Evolutionary conservation across 2,888 invertebrate genomes (phyloP), one percentile per base, ranked within the genome.

Genomic region (Adelognathus sp.): DNA sequence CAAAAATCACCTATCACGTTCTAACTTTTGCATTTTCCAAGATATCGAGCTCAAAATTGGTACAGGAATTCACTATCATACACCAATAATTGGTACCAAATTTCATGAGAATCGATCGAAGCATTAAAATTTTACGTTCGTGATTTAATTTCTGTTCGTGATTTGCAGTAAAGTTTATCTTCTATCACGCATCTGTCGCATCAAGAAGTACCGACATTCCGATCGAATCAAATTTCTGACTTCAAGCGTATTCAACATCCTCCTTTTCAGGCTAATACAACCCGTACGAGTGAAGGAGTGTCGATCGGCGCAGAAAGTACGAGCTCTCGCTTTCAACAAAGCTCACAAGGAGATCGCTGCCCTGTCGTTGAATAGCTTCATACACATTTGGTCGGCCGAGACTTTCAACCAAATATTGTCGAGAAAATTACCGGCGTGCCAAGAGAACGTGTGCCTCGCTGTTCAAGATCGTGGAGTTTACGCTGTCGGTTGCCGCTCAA

Each of bases 401-500:
- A 95, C 95, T 9, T 98, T 98, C 92, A 94, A 95, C 79, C 98
- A 98, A 90, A 97, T 96, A 89, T 94, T 97, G 85, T 97, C 97
- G 4, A 93, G 96, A 70, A 97, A 97, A 91, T 93, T 98, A 87
- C 97, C 97, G 0, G 97, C 97, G 75, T 96, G 96, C 80, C 96
- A 97, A 91, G 98, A 98, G 92, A 98, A 98, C 90, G 98, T 98
- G 36, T 98, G 98, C 88, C 93, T 98, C 87, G 96, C 98, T 33
- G 97, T 95, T 0, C 96, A 98, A 91, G 96, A 96, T 75, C 95
- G 95, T 87, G 97, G 97, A 21, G 92, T 98, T 50, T 98, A 98
- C 92, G 98, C 98, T 1, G 96, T 98, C 54, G 99, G 98, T 0
- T 98, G 98, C 88, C 96, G 97, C 84, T 98, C 98, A 0, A 97